Evolutionary conservation across 2,888 invertebrate genomes (phyloP).

Genomic region (Coelogynopora nodosa): DNA sequence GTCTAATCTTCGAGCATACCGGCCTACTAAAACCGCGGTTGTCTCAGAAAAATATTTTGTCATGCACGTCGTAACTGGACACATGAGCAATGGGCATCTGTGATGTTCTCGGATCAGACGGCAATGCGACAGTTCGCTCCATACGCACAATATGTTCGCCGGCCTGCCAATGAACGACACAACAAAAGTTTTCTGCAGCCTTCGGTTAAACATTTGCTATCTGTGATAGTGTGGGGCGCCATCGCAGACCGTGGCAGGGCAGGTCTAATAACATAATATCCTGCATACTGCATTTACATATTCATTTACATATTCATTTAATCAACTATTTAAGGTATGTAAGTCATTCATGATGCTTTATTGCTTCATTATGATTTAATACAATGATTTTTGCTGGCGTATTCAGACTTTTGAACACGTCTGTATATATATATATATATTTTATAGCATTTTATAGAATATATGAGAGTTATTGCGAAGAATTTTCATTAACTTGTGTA

Average conservation of each 20-base stretch:
- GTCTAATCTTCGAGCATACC: not conserved
- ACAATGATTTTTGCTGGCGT: too few relatives aligned
- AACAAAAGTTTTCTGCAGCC: not conserved
- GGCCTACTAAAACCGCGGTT: not conserved
- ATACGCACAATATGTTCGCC: not conserved
- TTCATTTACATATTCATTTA: too few relatives aligned
- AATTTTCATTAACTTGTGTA: too few relatives aligned
- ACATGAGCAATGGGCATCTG: not conserved
- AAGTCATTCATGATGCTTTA: too few relatives aligned
- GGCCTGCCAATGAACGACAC: not conserved
- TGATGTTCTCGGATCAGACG: not conserved
- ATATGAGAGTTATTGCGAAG: too few relatives aligned
- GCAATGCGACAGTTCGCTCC: not conserved
- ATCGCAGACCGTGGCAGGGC: not conserved
- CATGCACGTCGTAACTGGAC: not conserved
- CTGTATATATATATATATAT: too few relatives aligned
- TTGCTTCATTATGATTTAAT: too few relatives aligned
- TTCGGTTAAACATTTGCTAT: not conserved
- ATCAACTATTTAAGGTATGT: too few relatives aligned
- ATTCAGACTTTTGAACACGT: too few relatives aligned
- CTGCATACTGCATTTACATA: too few relatives aligned
- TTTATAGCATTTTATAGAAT: too few relatives aligned
- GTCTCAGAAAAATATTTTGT: not conserved
- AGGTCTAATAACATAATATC: too few relatives aligned
- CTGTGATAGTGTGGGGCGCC: not conserved